Conservation (phyloP, 2,113 vertebrate species). For the Trogon surrucura region DNA sequence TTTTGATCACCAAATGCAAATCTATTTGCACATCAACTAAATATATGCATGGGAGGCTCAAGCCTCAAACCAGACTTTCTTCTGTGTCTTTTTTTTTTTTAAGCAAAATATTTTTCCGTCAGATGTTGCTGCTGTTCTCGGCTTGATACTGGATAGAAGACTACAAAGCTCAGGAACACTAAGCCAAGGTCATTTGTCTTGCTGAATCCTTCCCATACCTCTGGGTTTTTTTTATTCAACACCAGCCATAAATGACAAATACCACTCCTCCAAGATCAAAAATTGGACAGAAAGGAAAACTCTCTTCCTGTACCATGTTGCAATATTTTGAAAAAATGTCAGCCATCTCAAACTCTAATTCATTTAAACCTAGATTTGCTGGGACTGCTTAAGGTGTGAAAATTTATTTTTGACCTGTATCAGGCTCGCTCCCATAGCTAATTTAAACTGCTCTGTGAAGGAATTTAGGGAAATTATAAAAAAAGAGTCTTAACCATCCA, state of each 20-base stretch:
- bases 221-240: background rate
- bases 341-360: background rate
- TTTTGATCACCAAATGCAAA: background rate
- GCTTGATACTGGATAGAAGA: background rate
- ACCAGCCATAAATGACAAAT: background rate
- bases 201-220: background rate
- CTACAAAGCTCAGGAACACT: background rate
- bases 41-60: background rate
- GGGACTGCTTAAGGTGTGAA: background rate
- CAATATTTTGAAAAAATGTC: background rate
- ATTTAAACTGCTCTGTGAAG: background rate
- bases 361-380: background rate
- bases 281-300: background rate
- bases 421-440: background rate
- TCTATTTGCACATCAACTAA: background rate
- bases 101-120: background rate
- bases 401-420: background rate
- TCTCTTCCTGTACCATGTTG: background rate
- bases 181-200: background rate
- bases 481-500: background rate
- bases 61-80: background rate
- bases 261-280: background rate
- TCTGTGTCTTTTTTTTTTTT: background rate
- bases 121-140: background rate
- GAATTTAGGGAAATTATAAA: background rate